Evolutionary conservation across 37 sponge, comb jelly and placozoan species (phyloP), one percentile per base, ranked within the genome.

Genomic region (Dysidea cf. avara): DNA sequence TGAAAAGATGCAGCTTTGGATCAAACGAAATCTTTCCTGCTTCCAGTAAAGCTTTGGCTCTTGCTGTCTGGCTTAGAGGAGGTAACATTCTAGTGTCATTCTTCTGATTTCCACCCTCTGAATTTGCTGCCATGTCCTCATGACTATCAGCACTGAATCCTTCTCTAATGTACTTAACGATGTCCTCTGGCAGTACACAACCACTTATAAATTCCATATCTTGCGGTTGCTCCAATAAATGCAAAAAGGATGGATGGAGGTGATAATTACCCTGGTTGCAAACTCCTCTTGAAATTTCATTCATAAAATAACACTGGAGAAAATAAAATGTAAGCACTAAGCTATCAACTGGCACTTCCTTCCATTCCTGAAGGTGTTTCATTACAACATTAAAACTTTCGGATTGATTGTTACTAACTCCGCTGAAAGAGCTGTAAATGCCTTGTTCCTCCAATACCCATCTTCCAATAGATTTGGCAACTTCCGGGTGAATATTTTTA

Each of bases 1-100:
- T 76, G 34, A 76, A 76, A 7, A 53, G 13, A 29, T 50, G 51
- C n/a, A 76, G 37, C 66, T 76, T 76, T 22, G 76, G 76, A 46
- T 63, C 66, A 35, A 61, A 29, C 5, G 40, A 53, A 20, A 57
- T 39, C 40, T 28, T 34, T 56, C 62, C 39, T 53, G 56, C 25
- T 71, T 71, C 61, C 43, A 28, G 21, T 7, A 35, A 43, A 9
- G 9, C 9, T 43, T 43, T 43, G 46, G 46, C 46, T 43, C 46
- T 43, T 43, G 46, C 46, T 9, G 9, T 43, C 9, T 43, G 46
- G 9, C 46, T 43, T 12, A 43, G 46, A 12, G 46, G 46, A 43
- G 46, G 7, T 43, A 9, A 43, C 5, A 9, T 43, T 12, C 5
- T 43, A 9, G 46, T 43, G 46, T 43, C 46, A 43, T 9, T 12